These are phyloP conservation scores for Epinotia demarniana DNA, from an alignment of 2,888 invertebrate genomes.

Conservation along the genomic window DNA sequence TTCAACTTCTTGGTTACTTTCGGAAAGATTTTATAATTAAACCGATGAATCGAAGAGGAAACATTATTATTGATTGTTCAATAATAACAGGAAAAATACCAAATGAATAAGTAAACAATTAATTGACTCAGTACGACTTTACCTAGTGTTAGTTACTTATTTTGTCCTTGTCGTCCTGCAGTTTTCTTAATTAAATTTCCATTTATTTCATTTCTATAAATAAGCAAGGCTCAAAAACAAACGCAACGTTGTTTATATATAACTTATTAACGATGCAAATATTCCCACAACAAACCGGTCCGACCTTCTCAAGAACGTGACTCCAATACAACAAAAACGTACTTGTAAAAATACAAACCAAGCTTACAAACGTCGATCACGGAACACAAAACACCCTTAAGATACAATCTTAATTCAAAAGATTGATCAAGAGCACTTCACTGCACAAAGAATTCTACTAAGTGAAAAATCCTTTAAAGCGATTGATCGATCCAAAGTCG, in stretches of 20 bases:
- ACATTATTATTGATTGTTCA: slow-evolving; percentile 2
- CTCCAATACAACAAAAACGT: slow-evolving; percentile 47
- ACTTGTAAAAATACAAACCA: slow-evolving; percentile 47
- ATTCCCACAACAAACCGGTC: slow-evolving; percentile 56
- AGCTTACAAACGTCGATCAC: slow-evolving; percentile 32
- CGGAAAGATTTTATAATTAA: not conserved
- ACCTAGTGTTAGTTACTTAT: not conserved
- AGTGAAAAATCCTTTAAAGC: slow-evolving; percentile 29
- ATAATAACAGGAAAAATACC: slow-evolving; percentile 10
- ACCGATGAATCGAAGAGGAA: slow-evolving; percentile 1
- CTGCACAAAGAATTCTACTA: slow-evolving; percentile 44
- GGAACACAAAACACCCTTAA: slow-evolving; percentile 52
- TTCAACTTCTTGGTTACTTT: slow-evolving; percentile 26
- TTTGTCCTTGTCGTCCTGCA: not conserved
- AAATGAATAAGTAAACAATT: not conserved
- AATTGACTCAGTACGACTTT: slow-evolving; percentile 3
- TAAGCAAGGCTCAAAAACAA: slow-evolving; percentile 15
- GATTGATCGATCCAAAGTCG: slow-evolving; percentile 30
- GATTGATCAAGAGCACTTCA: slow-evolving; percentile 58
- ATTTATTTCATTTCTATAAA: not conserved
- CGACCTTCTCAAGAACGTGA: slow-evolving; percentile 52
- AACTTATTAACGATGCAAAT: slow-evolving; percentile 44
- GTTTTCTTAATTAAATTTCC: not conserved
- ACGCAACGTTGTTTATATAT: slow-evolving; percentile 23
- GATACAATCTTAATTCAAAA: slow-evolving; percentile 54